A percentile compares a stretch with the other conserved stretches of the same genome.
phyloP scores from a whole-genome alignment of 2,888 invertebrate species.

The Timema cristinae region DNA sequence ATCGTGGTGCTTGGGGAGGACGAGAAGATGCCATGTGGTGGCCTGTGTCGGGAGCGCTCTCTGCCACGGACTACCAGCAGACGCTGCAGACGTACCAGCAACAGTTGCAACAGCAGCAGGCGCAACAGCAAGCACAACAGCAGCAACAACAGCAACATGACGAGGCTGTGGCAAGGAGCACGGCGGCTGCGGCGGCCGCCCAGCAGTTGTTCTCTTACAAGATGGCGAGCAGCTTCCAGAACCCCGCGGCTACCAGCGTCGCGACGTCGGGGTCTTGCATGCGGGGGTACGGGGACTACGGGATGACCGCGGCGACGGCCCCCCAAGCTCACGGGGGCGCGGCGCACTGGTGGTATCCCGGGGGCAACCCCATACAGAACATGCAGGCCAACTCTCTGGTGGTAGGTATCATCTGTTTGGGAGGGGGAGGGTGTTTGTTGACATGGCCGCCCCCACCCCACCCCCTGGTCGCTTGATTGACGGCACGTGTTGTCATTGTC shows the following conservation, averaged over 20 bases:
- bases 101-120: constrained; percentile 44
- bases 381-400: constrained; percentile 29
- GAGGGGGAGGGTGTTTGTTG: constrained; percentile 13
- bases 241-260: constrained; percentile 61
- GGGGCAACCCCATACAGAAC: constrained; percentile 29
- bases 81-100: constrained; percentile 50
- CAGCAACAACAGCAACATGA: constrained; percentile 46
- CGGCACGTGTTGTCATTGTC: too few species aligned
- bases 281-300: constrained; percentile 25
- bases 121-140: constrained; percentile 46
- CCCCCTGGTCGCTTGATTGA: constrained; percentile 43
- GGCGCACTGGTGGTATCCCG: constrained; percentile 32
- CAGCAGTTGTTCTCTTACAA: constrained; percentile 81
- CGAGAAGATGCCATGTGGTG: constrained; percentile 57
- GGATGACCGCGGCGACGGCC: constrained; percentile 18
- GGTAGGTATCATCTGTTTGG: constrained; percentile 28
- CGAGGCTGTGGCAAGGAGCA: constrained; percentile 55
- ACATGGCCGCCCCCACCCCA: constrained; percentile 18
- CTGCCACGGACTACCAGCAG: constrained; percentile 50
- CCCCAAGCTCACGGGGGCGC: constrained; percentile 22
- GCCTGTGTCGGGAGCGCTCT: constrained; percentile 54
- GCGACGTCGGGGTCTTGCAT: constrained; percentile 48
- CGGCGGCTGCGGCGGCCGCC: constrained; percentile 52
- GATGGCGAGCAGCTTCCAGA: constrained; percentile 80
- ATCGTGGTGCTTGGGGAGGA: constrained; percentile 61